Base-by-base conservation (phyloP, 35 echinoderm and acorn worm genomes). In the Ophiothrix spiculata region DNA sequence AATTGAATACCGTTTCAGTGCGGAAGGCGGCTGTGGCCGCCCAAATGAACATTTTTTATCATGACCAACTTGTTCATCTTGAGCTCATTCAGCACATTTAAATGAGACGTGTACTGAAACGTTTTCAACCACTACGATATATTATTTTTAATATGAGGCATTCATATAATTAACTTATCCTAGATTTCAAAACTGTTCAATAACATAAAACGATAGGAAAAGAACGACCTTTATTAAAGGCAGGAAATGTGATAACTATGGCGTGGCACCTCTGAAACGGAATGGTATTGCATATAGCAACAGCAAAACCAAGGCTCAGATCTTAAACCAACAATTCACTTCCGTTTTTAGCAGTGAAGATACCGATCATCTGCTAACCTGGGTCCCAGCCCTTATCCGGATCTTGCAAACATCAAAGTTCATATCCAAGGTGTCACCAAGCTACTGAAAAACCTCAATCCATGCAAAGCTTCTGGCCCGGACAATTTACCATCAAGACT, bases 161-260 rank as follows among this genome's bases (percentile, higher is more conserved):
- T n/a, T n/a, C n/a, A n/a, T n/a, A n/a, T n/a, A n/a, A n/a, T n/a
- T n/a, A n/a, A n/a, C n/a, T n/a, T n/a, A n/a, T n/a, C n/a, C n/a
- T n/a, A n/a, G n/a, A n/a, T n/a, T n/a, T n/a, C n/a, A n/a, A n/a
- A n/a, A n/a, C n/a, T n/a, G n/a, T n/a, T n/a, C n/a, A n/a, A n/a
- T n/a, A n/a, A n/a, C n/a, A n/a, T n/a, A n/a, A n/a, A n/a, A n/a
- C n/a, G n/a, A n/a, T n/a, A n/a, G n/a, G n/a, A n/a, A n/a, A n/a
- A n/a, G n/a, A n/a, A n/a, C n/a, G n/a, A n/a, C n/a, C n/a, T 86
- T 76, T 31, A 86, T 86, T 14, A 69, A 88, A 37, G 80, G 86
- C 36, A 63, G 63, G 32, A 34, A 64, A 39, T 77, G 84, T 86
- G 84, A 86, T 23, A 39, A 23, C 12, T 39, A 64, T 77, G 74